Conservation (phyloP, 2,797 vertebrate genomes). For the Babyrousa celebensis region DNA sequence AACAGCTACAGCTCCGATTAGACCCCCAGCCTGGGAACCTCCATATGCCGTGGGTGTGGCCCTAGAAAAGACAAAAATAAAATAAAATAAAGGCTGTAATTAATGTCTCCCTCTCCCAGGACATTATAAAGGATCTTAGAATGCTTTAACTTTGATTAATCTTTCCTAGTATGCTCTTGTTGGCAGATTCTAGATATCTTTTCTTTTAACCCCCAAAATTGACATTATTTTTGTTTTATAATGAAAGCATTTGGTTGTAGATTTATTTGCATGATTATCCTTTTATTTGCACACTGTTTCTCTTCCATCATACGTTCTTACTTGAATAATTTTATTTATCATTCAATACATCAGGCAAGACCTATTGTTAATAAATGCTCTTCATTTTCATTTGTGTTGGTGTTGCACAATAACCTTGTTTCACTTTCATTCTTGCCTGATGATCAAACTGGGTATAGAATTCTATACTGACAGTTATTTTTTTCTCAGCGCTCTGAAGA, state of each 20-base stretch:
- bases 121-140: slow-evolving; percentile 44
- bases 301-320: slow-evolving; percentile 10
- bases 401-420: slow-evolving; percentile 37
- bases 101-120: background rate
- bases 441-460: slow-evolving; percentile 53
- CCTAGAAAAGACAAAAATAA: too few species aligned
- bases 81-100: background rate
- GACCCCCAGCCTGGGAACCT: too few species aligned
- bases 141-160: slow-evolving; percentile 36
- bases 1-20: too few species aligned
- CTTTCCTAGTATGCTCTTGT: slow-evolving; percentile 25
- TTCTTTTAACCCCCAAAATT: slow-evolving; percentile 36
- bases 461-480: slow-evolving; percentile 60
- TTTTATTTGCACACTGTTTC: slow-evolving; percentile 32
- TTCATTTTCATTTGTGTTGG: slow-evolving; percentile 5
- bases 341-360: slow-evolving; percentile 22
- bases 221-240: slow-evolving; percentile 22
- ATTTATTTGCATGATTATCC: slow-evolving; percentile 41
- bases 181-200: slow-evolving; percentile 39
- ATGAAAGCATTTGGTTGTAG: background rate
- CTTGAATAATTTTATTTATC: slow-evolving; percentile 24
- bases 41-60: too few species aligned
- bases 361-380: slow-evolving; percentile 52
- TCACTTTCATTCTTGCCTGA: slow-evolving; percentile 55
- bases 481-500: slow-evolving; percentile 72